Percentiles rank a stretch among this genome's conserved stretches.
Evolutionary conservation across 2,113 vertebrate genomes (phyloP).

Genomic region (Myrmecobius fasciatus): DNA sequence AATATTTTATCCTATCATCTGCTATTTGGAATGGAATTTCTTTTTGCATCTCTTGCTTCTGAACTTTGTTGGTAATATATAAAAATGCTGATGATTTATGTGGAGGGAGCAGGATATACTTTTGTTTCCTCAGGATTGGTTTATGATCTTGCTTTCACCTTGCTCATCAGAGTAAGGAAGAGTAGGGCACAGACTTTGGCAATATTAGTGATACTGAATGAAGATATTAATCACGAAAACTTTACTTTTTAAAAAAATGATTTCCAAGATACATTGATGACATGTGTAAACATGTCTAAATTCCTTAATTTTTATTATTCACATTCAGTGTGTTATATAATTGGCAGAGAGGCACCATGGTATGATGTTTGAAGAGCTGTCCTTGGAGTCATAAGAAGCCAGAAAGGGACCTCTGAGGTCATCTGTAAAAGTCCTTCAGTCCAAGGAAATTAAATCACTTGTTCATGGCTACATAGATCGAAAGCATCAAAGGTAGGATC

Average conservation of each 20-base stretch:
- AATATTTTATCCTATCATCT: too few relatives aligned
- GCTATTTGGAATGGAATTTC: too few relatives aligned
- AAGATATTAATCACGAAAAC: background rate
- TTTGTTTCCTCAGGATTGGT: background rate
- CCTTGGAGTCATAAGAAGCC: background rate
- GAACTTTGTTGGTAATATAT: too few relatives aligned
- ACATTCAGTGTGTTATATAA: background rate
- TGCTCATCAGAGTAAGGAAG: slow-evolving; percentile 12
- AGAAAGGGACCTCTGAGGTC: background rate
- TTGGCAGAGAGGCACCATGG: background rate
- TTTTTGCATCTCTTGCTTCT: too few relatives aligned
- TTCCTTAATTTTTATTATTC: background rate
- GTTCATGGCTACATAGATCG: background rate
- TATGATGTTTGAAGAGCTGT: background rate
- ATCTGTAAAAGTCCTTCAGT: background rate
- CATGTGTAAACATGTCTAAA: slow-evolving; percentile 19
- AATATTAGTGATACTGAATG: background rate
- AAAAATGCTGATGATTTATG: too few relatives aligned
- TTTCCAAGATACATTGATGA: slow-evolving; percentile 25
- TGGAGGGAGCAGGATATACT: background rate
- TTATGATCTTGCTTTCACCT: background rate
- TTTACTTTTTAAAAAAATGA: slow-evolving; percentile 19
- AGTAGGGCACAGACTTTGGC: slow-evolving; percentile 13
- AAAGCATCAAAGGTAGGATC: background rate
- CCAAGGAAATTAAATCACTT: background rate